Evolutionary conservation across 1,140 invertebrate species (phyloP).

Genomic region (Caenorhabditis briggsae): DNA sequence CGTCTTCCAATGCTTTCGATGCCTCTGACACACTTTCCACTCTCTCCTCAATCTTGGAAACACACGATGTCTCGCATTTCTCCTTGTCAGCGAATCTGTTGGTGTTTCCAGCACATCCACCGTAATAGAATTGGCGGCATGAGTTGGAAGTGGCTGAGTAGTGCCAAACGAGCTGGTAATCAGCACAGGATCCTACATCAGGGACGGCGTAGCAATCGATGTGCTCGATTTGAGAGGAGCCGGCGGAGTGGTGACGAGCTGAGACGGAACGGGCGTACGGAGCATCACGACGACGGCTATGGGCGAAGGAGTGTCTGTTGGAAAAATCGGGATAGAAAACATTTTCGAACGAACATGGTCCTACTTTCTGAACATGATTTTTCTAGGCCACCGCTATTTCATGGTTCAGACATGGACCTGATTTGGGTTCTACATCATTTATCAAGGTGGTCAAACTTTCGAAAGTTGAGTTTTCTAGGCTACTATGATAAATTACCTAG

Average conservation of each 20-base stretch:
- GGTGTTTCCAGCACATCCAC: conserved; percentile 62
- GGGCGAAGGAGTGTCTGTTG: conserved; percentile 4
- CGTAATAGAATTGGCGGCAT: conserved; percentile 62
- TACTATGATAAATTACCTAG: too few relatives aligned
- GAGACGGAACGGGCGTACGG: conserved; percentile 1
- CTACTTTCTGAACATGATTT: too few relatives aligned
- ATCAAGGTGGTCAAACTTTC: too few relatives aligned
- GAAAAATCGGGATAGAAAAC: too few relatives aligned
- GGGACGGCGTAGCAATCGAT: conserved; percentile 35
- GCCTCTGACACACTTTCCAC: conserved; percentile 23
- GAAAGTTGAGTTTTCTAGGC: too few relatives aligned
- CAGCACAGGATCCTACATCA: conserved; percentile 17
- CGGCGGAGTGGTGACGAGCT: background rate
- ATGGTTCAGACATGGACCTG: too few relatives aligned
- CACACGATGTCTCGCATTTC: conserved; percentile 68
- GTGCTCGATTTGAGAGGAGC: background rate
- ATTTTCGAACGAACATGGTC: too few relatives aligned
- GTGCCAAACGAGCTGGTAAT: conserved; percentile 24
- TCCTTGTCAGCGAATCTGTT: conserved; percentile 78
- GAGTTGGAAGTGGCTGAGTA: conserved; percentile 36
- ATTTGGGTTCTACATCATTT: too few relatives aligned
- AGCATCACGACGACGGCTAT: conserved; percentile 42
- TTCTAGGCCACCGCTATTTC: too few relatives aligned
- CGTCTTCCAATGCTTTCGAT: background rate
- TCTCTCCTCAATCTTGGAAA: conserved; percentile 31